Conservation (phyloP, 2,113 vertebrate species). For the Microtus ochrogaster region DNA sequence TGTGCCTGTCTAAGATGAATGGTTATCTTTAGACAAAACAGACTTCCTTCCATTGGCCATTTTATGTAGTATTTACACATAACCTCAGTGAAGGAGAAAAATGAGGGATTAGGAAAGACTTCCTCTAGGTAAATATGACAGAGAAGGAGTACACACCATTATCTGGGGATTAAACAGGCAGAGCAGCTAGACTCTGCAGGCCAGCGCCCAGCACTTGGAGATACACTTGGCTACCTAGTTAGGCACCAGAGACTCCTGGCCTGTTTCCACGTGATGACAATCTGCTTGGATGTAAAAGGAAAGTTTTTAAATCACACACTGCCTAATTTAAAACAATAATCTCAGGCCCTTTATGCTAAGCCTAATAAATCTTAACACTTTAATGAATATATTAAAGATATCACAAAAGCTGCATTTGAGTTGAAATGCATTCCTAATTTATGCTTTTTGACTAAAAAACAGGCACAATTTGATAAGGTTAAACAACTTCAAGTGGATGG, state of each 20-base stretch:
- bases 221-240: constrained; percentile 40
- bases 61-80: constrained; percentile 79
- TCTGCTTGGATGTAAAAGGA: constrained; percentile 18
- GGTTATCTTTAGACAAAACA: constrained; percentile 80
- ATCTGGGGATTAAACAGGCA: constrained; percentile 71
- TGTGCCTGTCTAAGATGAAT: constrained; percentile 71
- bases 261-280: constrained; percentile 54
- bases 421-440: constrained; percentile 83
- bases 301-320: constrained; percentile 41
- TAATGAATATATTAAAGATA: constrained; percentile 70
- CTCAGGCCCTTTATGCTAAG: constrained; percentile 50
- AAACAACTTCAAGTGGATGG: constrained; percentile 79
- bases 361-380: constrained; percentile 67
- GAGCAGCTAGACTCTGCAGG: constrained; percentile 47
- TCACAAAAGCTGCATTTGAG: constrained; percentile 79
- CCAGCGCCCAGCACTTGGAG: constrained; percentile 61
- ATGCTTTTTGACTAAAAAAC: constrained; percentile 76
- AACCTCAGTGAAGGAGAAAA: constrained; percentile 76
- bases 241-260: constrained; percentile 1
- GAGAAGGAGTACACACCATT: constrained; percentile 63
- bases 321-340: constrained; percentile 63
- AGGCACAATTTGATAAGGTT: constrained; percentile 80
- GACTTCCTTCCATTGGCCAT: constrained; percentile 73
- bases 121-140: constrained; percentile 71
- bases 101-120: constrained; percentile 74